Base-by-base conservation (phyloP, 1,140 invertebrate genomes). In the Dreissena polymorpha region DNA sequence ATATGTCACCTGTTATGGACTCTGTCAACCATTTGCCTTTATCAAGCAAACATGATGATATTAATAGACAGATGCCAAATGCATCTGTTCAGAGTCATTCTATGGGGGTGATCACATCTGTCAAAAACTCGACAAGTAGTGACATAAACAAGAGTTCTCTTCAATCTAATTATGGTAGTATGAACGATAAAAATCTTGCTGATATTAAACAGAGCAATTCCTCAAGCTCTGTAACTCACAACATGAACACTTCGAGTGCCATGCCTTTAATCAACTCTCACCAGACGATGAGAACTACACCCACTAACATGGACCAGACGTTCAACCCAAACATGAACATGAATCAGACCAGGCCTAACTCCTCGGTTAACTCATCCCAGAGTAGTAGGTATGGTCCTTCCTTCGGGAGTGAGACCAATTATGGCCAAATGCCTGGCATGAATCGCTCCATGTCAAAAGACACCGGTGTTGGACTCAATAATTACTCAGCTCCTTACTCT, bases 401-500 rank as follows among this genome's bases (percentile, higher is more conserved):
- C 55, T 82, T 64, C 55, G 60, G 39, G 25, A 67, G 23, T 73
- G 79, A 82, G 25, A 73, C 74, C 12, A 50, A 50, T 5, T 77
- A 78, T 78, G 74, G 68, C 10, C 53, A 73, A 23, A 55, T 85
- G 39, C 23, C 79, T 5, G 80, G 23, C 53, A 86, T 83, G 72
- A 86, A 82, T 39, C 72, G 72, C 39, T 63, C 53, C 50, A 49
- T 73, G 13, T 63, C 76, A n/a, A 86, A 74, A 29, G 77, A 77
- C 57, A 83, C 85, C n/a, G 73, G 51, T 29, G 67, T 55, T 16
- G 67, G 57, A 5, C 80, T 84, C 53, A 71, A 82, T 16, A 84
- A 84, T 60, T 84, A 77, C 69, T 80, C 85, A 8, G 76, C 72
- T 2, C 79, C 82, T 25, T 88, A 84, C 65, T 85, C 85, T 51